phyloP scores from a whole-genome alignment of 2,888 invertebrate genomes.

The Eulithis prunata region DNA sequence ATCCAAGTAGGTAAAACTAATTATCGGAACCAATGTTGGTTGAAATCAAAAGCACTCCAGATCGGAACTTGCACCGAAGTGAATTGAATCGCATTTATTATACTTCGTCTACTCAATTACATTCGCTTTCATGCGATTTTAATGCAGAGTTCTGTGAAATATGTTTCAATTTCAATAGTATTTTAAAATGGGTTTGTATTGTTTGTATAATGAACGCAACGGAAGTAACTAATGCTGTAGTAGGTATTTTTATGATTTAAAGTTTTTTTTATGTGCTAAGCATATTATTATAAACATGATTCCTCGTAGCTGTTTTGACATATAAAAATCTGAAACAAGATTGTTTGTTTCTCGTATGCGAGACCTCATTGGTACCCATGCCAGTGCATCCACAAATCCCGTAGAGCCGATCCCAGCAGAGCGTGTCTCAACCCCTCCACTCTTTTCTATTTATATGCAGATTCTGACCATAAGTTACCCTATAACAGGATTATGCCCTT shows the following conservation, averaged over 20 bases:
- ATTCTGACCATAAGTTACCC: constrained; percentile 83
- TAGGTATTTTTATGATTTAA: not conserved
- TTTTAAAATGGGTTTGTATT: constrained; percentile 20
- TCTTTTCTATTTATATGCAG: constrained; percentile 83
- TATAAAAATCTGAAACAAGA: not conserved
- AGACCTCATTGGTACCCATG: constrained; percentile 25
- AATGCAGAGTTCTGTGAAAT: constrained; percentile 49
- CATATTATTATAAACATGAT: too few species aligned
- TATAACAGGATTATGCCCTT: constrained; percentile 76
- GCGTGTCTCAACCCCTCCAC: constrained; percentile 55
- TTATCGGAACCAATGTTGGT: constrained; percentile 48
- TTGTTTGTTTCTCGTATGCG: not conserved
- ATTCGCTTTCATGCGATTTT: constrained; percentile 48
- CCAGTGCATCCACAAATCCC: constrained; percentile 26
- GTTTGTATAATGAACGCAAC: constrained; percentile 7
- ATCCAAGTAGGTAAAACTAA: constrained; percentile 21
- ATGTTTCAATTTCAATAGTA: constrained; percentile 40
- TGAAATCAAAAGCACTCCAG: constrained; percentile 42
- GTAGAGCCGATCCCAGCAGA: constrained; percentile 17
- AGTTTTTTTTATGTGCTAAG: too few species aligned
- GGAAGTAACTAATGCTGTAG: constrained; percentile 5
- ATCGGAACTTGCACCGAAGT: constrained; percentile 41
- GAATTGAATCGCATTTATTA: constrained; percentile 51
- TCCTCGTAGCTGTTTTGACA: too few species aligned
- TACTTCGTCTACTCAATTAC: constrained; percentile 46